Percentiles rank a stretch among this genome's conserved stretches.
These are phyloP conservation scores for Eretmochelys imbricata DNA, from an alignment of 2,113 vertebrate species.

Conservation along the genomic window DNA sequence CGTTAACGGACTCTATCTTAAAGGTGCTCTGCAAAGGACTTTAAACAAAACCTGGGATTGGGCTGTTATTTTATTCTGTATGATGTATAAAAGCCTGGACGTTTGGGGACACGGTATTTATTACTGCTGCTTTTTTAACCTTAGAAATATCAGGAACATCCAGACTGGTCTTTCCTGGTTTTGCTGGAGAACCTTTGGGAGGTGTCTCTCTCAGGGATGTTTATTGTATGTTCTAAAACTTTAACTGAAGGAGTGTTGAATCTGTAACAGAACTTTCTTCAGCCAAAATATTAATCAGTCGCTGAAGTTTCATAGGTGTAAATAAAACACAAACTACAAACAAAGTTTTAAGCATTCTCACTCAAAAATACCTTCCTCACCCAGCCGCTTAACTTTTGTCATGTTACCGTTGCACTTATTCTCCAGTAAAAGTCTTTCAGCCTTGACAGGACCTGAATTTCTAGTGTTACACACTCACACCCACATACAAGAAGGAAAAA, in stretches of 20 bases:
- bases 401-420: not conserved
- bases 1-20: no score
- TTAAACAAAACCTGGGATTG: no score
- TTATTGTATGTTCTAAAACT: not conserved
- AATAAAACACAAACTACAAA: no score
- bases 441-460: not conserved
- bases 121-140: not conserved
- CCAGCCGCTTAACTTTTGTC: not conserved
- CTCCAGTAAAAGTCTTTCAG: not conserved
- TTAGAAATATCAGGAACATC: not conserved
- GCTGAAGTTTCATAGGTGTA: no score
- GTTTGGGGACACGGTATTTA: not conserved
- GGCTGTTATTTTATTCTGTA: not conserved
- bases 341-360: no score
- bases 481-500: not conserved
- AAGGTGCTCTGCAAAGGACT: no score
- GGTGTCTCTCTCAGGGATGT: not conserved
- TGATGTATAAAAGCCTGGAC: not conserved
- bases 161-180: not conserved
- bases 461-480: not conserved
- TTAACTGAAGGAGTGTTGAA: no score
- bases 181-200: not conserved
- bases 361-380: no score
- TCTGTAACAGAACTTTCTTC: no score
- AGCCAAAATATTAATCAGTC: no score